phyloP scores from a whole-genome alignment of 2,888 invertebrate species.

The Rhamnusium bicolor region DNA sequence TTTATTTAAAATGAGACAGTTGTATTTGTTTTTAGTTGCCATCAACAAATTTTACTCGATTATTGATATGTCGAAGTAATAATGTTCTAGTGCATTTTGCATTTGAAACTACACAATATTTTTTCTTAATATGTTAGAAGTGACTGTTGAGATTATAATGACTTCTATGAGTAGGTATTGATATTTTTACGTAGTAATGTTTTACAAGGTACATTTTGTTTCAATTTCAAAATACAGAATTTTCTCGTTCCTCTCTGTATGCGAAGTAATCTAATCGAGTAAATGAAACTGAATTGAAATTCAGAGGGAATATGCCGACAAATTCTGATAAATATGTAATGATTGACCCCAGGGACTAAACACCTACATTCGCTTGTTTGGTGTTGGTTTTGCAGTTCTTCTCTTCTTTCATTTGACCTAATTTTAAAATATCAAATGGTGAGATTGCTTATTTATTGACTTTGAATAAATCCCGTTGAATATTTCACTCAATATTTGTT shows the following conservation, averaged over 20 bases:
- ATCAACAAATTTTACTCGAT: too few species aligned
- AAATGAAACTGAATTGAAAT: conserved; percentile 46
- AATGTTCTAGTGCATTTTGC: too few species aligned
- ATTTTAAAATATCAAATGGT: conserved; percentile 6
- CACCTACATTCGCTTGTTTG: neutral
- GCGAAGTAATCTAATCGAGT: conserved; percentile 37
- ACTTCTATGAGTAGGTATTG: neutral
- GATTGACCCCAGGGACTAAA: conserved; percentile 40
- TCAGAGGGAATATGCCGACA: conserved; percentile 40
- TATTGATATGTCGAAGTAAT: too few species aligned
- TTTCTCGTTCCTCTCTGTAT: conserved; percentile 19
- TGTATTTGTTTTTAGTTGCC: too few species aligned
- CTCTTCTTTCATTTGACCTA: conserved; percentile 5
- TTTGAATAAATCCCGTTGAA: neutral
- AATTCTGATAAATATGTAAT: conserved; percentile 49
- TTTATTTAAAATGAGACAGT: too few species aligned
- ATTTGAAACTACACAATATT: too few species aligned
- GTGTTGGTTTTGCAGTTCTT: conserved; percentile 12
- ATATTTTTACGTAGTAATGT: neutral
- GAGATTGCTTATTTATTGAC: neutral
- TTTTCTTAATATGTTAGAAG: too few species aligned
- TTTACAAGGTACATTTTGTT: neutral
- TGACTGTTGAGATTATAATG: too few species aligned
- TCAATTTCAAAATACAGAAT: conserved; percentile 17
- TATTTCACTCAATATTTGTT: neutral